These are phyloP conservation scores for Ophion costatus DNA, from an alignment of 2,888 invertebrate species.

Conservation along the genomic window DNA sequence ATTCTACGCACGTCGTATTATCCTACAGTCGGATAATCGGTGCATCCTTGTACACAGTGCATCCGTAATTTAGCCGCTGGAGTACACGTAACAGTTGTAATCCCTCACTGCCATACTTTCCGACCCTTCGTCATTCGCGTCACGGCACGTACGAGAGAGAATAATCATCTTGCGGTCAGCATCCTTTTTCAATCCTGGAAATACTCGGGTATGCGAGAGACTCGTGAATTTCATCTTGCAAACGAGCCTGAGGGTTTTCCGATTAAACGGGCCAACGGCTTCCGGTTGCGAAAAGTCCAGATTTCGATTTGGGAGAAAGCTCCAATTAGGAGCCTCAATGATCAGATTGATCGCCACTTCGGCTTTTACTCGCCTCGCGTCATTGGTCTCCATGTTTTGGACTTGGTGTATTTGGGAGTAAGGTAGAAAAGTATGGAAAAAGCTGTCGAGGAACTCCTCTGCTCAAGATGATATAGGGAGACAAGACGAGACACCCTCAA, in stretches of 20 bases:
- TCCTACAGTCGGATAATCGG: background rate
- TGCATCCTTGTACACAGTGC: background rate
- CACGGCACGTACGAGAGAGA: background rate
- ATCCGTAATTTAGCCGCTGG: slow-evolving; percentile 1
- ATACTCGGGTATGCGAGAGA: background rate
- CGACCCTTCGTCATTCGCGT: background rate
- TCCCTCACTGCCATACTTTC: background rate
- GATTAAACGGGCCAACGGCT: background rate
- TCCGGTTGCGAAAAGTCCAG: too few relatives aligned
- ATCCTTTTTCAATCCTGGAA: background rate
- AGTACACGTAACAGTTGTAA: background rate
- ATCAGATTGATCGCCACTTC: too few relatives aligned
- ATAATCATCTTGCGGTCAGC: background rate
- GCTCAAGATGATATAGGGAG: too few relatives aligned
- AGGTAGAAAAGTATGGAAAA: too few relatives aligned
- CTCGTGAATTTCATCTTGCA: background rate
- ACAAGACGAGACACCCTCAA: too few relatives aligned
- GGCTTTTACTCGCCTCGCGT: too few relatives aligned
- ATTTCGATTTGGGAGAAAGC: too few relatives aligned
- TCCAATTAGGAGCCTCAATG: too few relatives aligned
- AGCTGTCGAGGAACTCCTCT: too few relatives aligned
- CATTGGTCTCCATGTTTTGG: too few relatives aligned
- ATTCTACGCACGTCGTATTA: slow-evolving; percentile 9
- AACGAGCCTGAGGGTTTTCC: background rate
- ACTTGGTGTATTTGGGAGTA: too few relatives aligned